Base-by-base conservation (phyloP, 2,888 invertebrate species). In the Drosophila lacicola region DNA sequence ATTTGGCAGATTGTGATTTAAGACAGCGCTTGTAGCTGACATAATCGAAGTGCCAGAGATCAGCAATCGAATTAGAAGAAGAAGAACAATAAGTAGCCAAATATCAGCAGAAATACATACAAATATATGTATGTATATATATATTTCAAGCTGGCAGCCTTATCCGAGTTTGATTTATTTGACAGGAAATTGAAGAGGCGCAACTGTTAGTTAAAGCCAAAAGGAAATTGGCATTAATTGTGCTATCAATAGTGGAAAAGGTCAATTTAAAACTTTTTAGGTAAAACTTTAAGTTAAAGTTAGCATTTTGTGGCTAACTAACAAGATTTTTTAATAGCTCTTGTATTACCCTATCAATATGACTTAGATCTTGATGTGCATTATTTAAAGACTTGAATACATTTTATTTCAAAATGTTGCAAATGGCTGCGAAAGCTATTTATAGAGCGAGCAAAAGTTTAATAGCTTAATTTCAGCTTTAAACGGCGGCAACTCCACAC, bases 1-100 rank as follows among this genome's bases (percentile, higher is more conserved):
- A 73, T 78, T 78, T 74, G 49, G 75, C 58, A 25, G 33, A 14
- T 46, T 58, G 60, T 58, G 50, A 67, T 67, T 75, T 75, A 64
- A 79, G 75, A 61, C 79, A 17, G 46, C 63, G 62, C 54, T 77
- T 73, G 53, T 50, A 72, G 45, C 78, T 58, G 67, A 77, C 74
- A 77, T 79, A 70, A 75, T 74, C 75, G 56, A 61, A 78, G 49
- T 74, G 61, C 54, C 60, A 64, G 42, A 69, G 79, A 75, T 78
- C 75, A 78, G 70, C 70, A 69, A 69, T 74, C 75, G 68, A 78
- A 56, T 58, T 10, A 19, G 46, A 25, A 51, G 19, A 13, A 41
- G 46, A 33, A 11, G 11, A 36, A 50, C 21, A 21, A 29, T 29
- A 29, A 29, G 29, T 29, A 29, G 39, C 41, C 45, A 19, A 62